Percentiles rank a stretch among this genome's conserved stretches.
Conservation (phyloP, 1,140 invertebrate species). For the Vanessa atalanta region DNA sequence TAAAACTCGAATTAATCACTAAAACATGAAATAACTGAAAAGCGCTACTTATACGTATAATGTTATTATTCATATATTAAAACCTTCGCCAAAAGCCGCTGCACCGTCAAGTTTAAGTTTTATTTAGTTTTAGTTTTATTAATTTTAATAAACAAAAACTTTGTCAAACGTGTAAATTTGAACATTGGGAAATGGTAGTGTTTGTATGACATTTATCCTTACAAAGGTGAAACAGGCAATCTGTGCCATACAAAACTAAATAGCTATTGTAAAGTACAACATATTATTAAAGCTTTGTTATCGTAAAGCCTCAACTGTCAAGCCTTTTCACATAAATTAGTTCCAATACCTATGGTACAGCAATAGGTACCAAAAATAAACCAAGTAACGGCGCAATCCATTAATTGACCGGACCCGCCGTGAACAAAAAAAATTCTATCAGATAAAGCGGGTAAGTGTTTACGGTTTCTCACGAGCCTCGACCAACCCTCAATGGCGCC, state of each 20-base stretch:
- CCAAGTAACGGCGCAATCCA: conserved; percentile 77
- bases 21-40: too few species aligned
- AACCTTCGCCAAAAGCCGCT: too few species aligned
- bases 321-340: conserved; percentile 74
- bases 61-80: too few species aligned
- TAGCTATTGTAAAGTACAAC: conserved; percentile 30
- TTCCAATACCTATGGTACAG: conserved; percentile 62
- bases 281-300: conserved; percentile 50
- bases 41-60: too few species aligned
- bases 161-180: too few species aligned
- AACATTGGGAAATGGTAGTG: too few species aligned
- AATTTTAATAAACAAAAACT: too few species aligned
- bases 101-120: too few species aligned
- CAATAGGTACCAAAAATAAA: conserved; percentile 71
- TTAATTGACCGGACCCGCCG: conserved; percentile 77
- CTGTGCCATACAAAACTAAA: neutral
- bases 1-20: too few species aligned
- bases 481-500: conserved; percentile 79
- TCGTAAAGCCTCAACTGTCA: conserved; percentile 69
- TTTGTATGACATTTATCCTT: too few species aligned
- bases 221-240: too few species aligned
- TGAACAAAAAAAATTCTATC: conserved; percentile 74
- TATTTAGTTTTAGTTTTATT: too few species aligned
- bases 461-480: conserved; percentile 78
- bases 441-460: conserved; percentile 79